Conservation (phyloP, 2,113 vertebrate genomes). For the Himantopus leucocephalus region DNA sequence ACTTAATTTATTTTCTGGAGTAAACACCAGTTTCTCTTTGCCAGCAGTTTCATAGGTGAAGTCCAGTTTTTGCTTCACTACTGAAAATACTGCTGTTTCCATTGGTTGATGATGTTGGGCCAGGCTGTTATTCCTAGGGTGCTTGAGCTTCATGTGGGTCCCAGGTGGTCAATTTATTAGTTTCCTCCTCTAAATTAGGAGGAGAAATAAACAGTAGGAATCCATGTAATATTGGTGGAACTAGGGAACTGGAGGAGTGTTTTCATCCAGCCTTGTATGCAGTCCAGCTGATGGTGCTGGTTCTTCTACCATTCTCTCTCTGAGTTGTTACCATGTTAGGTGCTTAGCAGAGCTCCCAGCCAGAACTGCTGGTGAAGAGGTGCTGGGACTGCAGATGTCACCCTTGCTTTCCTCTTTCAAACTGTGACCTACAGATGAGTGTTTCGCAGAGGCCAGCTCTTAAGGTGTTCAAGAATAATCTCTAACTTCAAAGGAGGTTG, state of each 20-base stretch:
- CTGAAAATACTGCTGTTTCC: not conserved
- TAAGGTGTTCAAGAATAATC: not conserved
- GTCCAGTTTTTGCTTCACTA: not conserved
- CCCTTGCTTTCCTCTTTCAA: not conserved
- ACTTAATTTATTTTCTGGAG: not conserved
- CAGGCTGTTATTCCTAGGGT: not conserved
- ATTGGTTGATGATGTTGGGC: not conserved
- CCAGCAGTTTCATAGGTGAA: not conserved
- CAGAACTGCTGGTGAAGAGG: not conserved
- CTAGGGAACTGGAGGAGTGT: not conserved
- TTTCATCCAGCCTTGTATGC: not conserved
- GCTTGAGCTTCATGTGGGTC: not conserved
- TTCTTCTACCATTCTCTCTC: not conserved
- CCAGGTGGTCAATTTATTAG: not conserved
- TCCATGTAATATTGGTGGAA: not conserved
- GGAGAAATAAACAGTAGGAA: not conserved
- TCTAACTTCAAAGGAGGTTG: not conserved
- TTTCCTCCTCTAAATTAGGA: not conserved
- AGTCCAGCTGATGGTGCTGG: not conserved
- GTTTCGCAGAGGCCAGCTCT: not conserved
- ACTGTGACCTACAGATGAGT: not conserved
- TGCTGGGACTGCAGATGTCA: not conserved
- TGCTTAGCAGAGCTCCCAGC: not conserved
- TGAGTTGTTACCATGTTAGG: accelerated
- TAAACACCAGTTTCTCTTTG: not conserved